Conservation (phyloP, 1,140 invertebrate species). For the Ylistrum balloti region DNA sequence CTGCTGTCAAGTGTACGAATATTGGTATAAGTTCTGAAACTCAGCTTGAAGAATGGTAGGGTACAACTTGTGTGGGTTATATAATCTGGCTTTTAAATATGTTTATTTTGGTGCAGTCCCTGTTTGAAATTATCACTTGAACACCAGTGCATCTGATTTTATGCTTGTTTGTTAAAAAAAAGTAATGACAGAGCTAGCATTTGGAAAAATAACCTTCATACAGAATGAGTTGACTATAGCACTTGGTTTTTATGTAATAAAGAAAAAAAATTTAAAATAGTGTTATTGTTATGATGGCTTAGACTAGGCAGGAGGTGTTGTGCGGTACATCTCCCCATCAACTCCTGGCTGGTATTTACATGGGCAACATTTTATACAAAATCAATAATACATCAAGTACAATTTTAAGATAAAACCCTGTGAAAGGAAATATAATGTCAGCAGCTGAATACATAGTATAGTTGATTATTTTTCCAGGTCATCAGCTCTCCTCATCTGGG, state of each 20-base stretch:
- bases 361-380: not conserved
- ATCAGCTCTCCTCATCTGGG: slow-evolving; percentile 41
- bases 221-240: not conserved
- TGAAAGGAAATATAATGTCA: slow-evolving; percentile 2
- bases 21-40: too few relatives aligned
- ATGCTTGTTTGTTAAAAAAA: not conserved
- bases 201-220: not conserved
- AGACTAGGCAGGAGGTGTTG: not conserved
- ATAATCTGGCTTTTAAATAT: not conserved
- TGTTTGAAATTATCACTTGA: not conserved
- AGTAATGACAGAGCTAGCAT: not conserved
- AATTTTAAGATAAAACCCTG: slow-evolving; percentile 46
- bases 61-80: slow-evolving; percentile 1
- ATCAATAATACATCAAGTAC: slow-evolving; percentile 44
- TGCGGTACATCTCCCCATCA: not conserved
- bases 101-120: slow-evolving; percentile 15
- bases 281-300: not conserved
- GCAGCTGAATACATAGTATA: slow-evolving; percentile 2
- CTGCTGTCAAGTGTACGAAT: too few relatives aligned
- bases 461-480: slow-evolving; percentile 50
- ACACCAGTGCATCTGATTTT: not conserved
- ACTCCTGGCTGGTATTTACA: not conserved
- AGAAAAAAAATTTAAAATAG: not conserved
- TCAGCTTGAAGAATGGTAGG: too few relatives aligned
- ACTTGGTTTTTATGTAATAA: not conserved